Conservation (phyloP, 2,113 vertebrate species). For the Oxygymnocypris stewartii region DNA sequence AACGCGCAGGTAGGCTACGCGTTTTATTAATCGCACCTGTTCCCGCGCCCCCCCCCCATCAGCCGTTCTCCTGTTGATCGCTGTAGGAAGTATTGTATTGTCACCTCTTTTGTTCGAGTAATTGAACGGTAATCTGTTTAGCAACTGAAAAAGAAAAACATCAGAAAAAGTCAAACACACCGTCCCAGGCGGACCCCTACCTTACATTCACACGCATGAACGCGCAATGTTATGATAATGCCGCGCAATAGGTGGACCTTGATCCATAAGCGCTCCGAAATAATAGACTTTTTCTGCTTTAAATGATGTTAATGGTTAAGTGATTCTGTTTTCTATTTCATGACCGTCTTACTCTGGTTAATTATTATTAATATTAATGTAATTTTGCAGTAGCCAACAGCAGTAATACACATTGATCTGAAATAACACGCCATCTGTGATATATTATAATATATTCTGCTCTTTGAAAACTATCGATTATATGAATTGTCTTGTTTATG, state of each 20-base stretch:
- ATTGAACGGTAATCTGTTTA: conserved; percentile 79
- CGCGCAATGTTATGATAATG: conserved; percentile 44
- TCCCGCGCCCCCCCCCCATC: conserved; percentile 55
- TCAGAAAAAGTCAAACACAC: conserved; percentile 70
- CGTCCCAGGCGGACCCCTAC: conserved; percentile 75
- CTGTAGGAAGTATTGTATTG: conserved; percentile 77
- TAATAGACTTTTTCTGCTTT: background rate
- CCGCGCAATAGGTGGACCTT: conserved; percentile 22
- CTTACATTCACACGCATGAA: conserved; percentile 63
- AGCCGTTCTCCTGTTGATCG: conserved; percentile 65
- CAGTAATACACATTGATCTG: background rate
- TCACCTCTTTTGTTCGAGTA: conserved; percentile 72
- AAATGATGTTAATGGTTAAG: conserved; percentile 9
- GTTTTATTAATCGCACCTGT: conserved; percentile 67
- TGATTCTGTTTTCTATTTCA: background rate
- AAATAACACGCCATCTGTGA: background rate
- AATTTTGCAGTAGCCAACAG: background rate
- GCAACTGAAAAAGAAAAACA: conserved; percentile 79
- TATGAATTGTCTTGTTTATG: background rate
- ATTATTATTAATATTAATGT: background rate
- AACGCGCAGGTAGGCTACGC: background rate
- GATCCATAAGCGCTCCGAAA: conserved; percentile 1
- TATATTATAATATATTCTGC: background rate
- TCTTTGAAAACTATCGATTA: conserved; percentile 6
- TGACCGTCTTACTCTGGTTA: background rate